Conservation (phyloP, 2,113 vertebrate species). For the Chaetorhynchus papuensis region DNA sequence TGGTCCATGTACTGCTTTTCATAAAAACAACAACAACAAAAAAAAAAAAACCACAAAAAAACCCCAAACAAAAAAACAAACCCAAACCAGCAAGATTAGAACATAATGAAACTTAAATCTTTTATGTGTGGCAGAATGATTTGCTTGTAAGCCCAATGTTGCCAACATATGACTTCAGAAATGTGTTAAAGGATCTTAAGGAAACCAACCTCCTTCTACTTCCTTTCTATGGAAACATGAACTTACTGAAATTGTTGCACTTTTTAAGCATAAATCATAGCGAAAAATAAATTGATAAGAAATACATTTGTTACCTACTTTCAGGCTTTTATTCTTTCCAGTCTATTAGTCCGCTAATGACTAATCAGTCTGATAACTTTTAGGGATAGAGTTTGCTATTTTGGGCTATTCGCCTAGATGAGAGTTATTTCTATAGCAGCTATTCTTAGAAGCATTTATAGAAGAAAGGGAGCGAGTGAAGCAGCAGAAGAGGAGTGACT, state of each 20-base stretch:
- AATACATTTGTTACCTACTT: neutral
- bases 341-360: neutral
- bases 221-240: neutral
- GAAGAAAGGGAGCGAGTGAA: neutral
- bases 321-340: neutral
- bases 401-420: neutral
- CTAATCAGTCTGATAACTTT: neutral
- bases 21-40: neutral
- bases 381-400: neutral
- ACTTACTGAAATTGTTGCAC: neutral
- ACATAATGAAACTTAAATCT: neutral
- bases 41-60: neutral
- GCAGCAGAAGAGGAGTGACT: slow-evolving; percentile 47
- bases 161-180: neutral
- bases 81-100: neutral
- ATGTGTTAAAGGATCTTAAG: neutral
- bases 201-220: neutral
- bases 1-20: neutral
- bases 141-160: neutral
- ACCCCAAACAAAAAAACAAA: neutral
- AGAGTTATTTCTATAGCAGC: slow-evolving; percentile 16
- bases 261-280: neutral
- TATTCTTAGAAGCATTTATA: slow-evolving; percentile 59
- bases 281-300: neutral
- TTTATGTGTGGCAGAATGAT: neutral